phyloP scores from a whole-genome alignment of 2,113 vertebrate species.

The Picathartes gymnocephalus region DNA sequence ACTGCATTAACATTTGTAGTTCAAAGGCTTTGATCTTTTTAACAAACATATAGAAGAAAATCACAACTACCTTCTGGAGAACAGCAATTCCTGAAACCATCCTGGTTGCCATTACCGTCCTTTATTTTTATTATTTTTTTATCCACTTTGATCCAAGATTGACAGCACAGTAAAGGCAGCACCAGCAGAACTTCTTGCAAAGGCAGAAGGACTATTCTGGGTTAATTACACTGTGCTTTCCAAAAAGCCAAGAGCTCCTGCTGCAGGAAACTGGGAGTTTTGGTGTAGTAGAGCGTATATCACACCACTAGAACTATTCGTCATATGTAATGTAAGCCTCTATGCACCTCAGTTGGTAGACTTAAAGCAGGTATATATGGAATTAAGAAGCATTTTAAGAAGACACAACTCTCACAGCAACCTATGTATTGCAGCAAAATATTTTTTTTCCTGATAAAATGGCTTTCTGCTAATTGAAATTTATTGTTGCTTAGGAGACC shows the following conservation, averaged over 20 bases:
- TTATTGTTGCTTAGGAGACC: background rate
- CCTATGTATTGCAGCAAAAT: background rate
- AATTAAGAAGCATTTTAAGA: background rate
- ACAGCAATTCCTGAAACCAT: background rate
- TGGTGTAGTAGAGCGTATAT: background rate
- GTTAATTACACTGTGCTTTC: background rate
- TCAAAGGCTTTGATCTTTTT: background rate
- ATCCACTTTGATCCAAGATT: background rate
- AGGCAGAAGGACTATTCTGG: background rate
- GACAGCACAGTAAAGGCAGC: background rate
- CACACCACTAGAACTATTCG: background rate
- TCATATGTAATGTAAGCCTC: background rate
- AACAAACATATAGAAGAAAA: background rate
- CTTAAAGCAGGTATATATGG: accelerated
- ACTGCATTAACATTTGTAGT: background rate
- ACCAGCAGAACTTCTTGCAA: background rate
- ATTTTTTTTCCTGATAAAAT: background rate
- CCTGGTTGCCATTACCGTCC: background rate
- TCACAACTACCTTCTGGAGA: background rate
- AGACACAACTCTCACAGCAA: background rate
- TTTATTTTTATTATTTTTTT: background rate
- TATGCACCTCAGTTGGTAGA: background rate
- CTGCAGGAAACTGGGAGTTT: background rate
- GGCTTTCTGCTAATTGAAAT: background rate
- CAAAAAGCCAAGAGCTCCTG: background rate